Evolutionary conservation across 2,113 vertebrate genomes (phyloP).

Genomic region (Prolemur simus): DNA sequence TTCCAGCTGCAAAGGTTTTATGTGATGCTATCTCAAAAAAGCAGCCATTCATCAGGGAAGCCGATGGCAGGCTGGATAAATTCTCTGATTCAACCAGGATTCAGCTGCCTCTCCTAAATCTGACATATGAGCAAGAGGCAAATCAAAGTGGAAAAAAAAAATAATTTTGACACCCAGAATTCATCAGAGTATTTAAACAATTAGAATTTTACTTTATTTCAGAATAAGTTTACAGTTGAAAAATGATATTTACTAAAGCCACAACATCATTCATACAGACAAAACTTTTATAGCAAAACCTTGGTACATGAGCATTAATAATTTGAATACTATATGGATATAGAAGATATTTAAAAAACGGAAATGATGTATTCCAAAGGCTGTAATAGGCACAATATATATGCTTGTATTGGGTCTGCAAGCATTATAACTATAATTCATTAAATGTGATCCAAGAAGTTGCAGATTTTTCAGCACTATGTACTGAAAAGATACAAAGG

Average conservation of each 20-base stretch:
- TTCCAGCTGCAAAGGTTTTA: not conserved
- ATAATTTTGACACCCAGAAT: conserved; percentile 52
- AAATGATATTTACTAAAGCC: conserved; percentile 83
- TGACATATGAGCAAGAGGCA: conserved; percentile 28
- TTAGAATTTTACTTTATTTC: conserved; percentile 82
- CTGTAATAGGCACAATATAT: conserved; percentile 73
- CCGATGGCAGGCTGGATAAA: not conserved
- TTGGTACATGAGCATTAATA: conserved; percentile 68
- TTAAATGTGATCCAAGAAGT: conserved; percentile 72
- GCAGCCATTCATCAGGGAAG: not conserved
- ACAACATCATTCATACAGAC: conserved; percentile 80
- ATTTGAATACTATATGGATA: conserved; percentile 63
- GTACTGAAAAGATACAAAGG: conserved; percentile 73
- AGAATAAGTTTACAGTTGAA: conserved; percentile 83
- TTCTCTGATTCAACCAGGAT: not conserved
- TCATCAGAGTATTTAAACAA: conserved; percentile 82
- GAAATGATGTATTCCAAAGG: conserved; percentile 71
- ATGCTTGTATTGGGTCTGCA: conserved; percentile 75
- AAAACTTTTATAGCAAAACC: conserved; percentile 82
- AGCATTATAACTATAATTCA: conserved; percentile 73
- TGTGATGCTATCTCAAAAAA: not conserved
- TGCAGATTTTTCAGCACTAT: conserved; percentile 51
- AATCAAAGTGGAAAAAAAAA: not conserved
- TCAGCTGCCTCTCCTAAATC: not conserved
- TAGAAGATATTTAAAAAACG: conserved; percentile 78